These are phyloP conservation scores for Lordiphosa stackelbergi DNA, from an alignment of 1,140 invertebrate species.

Conservation along the genomic window DNA sequence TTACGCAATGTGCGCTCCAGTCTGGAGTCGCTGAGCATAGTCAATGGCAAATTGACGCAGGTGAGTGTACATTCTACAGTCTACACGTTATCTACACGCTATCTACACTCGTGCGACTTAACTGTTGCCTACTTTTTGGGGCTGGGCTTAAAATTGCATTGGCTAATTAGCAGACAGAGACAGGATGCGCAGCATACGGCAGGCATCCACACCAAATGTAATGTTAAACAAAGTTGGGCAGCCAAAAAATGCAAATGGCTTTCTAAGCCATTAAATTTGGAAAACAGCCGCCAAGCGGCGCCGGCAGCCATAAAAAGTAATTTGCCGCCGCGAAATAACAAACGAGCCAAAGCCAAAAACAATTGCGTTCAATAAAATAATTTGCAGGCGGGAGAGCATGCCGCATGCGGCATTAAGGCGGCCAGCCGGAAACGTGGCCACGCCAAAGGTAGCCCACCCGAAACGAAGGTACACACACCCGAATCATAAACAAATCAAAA, in stretches of 20 bases:
- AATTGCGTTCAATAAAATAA: constrained; percentile 76
- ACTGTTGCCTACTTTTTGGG: constrained; percentile 32
- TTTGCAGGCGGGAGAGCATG: constrained; percentile 47
- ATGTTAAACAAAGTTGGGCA: constrained; percentile 67
- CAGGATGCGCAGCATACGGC: constrained; percentile 50
- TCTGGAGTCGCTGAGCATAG: constrained; percentile 88
- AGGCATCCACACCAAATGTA: constrained; percentile 27
- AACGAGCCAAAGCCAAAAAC: constrained; percentile 74
- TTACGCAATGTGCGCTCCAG: constrained; percentile 85
- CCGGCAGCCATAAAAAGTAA: constrained; percentile 70
- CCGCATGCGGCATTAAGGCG: constrained; percentile 19
- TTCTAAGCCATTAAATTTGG: constrained; percentile 76
- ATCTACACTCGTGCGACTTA: background rate
- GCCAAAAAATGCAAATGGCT: constrained; percentile 71
- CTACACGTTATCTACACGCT: background rate
- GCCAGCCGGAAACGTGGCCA: constrained; percentile 38
- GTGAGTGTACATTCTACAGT: constrained; percentile 43
- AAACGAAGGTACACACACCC: background rate
- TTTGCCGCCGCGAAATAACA: constrained; percentile 73
- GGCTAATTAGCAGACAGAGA: constrained; percentile 19
- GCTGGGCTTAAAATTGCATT: constrained; percentile 18
- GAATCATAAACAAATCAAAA: constrained; percentile 10
- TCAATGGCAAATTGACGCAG: constrained; percentile 86
- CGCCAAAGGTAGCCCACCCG: too few species aligned
- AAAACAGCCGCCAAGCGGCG: constrained; percentile 43